These are phyloP conservation scores for Deroplatys truncata DNA, from an alignment of 2,888 invertebrate species.

Conservation along the genomic window DNA sequence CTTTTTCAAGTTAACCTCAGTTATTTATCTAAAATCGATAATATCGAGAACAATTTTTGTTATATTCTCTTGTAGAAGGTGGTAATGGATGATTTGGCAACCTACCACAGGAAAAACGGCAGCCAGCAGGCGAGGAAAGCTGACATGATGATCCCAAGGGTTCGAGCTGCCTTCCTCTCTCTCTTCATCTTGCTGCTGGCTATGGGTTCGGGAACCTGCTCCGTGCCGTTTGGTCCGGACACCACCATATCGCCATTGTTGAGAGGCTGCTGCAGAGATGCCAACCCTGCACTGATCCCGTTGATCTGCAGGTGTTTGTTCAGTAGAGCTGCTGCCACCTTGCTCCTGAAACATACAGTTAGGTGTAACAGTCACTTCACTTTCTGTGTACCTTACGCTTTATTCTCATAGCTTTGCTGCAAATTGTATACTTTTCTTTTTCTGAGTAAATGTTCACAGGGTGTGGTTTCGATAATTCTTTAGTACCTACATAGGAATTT, in stretches of 20 bases:
- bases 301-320: conserved; percentile 89
- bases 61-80: too few species aligned
- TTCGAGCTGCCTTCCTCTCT: conserved; percentile 86
- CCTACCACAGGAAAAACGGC: conserved; percentile 89
- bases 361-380: neutral
- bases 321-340: conserved; percentile 79
- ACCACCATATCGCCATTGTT: conserved; percentile 36
- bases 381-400: neutral
- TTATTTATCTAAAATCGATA: too few species aligned
- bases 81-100: too few species aligned
- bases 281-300: conserved; percentile 68
- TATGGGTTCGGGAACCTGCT: conserved; percentile 60
- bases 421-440: too few species aligned
- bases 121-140: conserved; percentile 93
- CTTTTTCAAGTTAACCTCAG: too few species aligned
- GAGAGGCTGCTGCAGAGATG: conserved; percentile 48
- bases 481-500: too few species aligned
- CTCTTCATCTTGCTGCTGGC: conserved; percentile 78
- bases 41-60: too few species aligned
- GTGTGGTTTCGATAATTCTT: too few species aligned
- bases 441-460: too few species aligned
- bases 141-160: conserved; percentile 94
- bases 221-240: conserved; percentile 50
- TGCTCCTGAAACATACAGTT: conserved; percentile 64
- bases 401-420: too few species aligned